Percentiles rank a stretch among this genome's conserved stretches.
phyloP scores from a whole-genome alignment of 1,140 invertebrate species.

The Sitobion miscanthi region DNA sequence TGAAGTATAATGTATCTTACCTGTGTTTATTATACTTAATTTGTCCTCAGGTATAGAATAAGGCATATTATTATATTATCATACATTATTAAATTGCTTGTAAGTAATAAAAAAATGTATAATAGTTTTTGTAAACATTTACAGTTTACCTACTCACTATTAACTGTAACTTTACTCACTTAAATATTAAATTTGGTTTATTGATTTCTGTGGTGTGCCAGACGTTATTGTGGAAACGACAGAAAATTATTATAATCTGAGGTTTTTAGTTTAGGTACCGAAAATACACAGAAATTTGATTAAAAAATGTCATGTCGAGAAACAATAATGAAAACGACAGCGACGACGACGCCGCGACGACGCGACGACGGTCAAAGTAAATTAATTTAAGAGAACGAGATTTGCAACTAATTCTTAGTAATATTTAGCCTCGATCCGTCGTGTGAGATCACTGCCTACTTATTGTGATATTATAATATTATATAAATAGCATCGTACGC shows the following conservation, averaged over 20 bases:
- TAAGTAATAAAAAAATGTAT: background rate
- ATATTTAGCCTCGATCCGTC: background rate
- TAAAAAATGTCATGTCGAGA: no score
- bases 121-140: background rate
- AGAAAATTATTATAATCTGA: background rate
- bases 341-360: no score
- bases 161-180: no score
- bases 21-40: no score
- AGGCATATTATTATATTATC: no score
- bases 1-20: no score
- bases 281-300: no score
- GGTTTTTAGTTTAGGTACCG: background rate
- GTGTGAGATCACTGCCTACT: background rate
- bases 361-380: no score
- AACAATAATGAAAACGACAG: no score
- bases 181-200: background rate
- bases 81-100: background rate
- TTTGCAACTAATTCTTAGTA: background rate
- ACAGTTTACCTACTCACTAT: background rate
- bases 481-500: no score
- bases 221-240: background rate
- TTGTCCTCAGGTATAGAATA: no score
- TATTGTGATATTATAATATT: no score
- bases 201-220: background rate
- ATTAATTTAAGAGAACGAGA: background rate